Evolutionary conservation across 2,888 invertebrate species (phyloP).

Genomic region (Cenopis cana): DNA sequence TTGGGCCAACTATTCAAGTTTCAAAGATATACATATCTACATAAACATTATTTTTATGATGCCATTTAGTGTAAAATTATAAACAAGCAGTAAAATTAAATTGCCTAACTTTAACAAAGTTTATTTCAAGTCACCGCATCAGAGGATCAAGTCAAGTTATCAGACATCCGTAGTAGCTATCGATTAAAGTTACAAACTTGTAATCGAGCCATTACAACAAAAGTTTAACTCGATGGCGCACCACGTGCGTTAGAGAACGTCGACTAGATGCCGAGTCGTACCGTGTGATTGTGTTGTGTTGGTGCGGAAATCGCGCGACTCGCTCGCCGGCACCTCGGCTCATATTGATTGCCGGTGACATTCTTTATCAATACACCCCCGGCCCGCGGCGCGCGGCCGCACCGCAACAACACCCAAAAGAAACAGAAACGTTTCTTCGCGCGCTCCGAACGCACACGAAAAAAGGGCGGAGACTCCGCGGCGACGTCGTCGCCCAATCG

Average conservation of each 20-base stretch:
- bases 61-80: not conserved
- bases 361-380: conserved; percentile 86
- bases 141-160: not conserved
- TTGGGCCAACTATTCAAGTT: not conserved
- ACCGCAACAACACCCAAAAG: conserved; percentile 85
- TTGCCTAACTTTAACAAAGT: not conserved
- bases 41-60: not conserved
- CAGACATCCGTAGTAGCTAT: not conserved
- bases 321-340: conserved; percentile 70
- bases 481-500: conserved; percentile 71
- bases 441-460: conserved; percentile 79
- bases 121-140: not conserved
- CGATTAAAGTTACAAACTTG: conserved; percentile 35
- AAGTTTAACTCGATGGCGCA: conserved; percentile 37
- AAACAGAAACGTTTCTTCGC: conserved; percentile 86
- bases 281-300: conserved; percentile 37
- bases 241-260: conserved; percentile 41
- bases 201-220: conserved; percentile 38
- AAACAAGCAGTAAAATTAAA: not conserved
- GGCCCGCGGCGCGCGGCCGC: conserved; percentile 71
- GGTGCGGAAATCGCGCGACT: conserved; percentile 43
- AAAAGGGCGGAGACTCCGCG: conserved; percentile 81
- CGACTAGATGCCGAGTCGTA: conserved; percentile 37
- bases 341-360: conserved; percentile 88
- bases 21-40: not conserved